Conservation (phyloP, 2,888 invertebrate species). For the Agrotis clavis region DNA sequence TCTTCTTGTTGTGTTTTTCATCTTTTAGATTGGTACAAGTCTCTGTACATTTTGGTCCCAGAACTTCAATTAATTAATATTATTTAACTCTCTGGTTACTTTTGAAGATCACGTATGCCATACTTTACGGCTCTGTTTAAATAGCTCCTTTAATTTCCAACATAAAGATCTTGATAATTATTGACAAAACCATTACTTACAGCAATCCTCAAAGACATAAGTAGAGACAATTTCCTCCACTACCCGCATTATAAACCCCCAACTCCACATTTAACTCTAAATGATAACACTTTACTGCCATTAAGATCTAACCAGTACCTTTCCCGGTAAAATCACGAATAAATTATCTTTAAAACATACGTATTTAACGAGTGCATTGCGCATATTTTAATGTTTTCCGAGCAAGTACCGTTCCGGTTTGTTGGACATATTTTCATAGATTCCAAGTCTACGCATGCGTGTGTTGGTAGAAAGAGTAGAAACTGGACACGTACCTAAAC, state of each 20-base stretch:
- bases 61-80: not conserved
- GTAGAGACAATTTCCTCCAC: constrained; percentile 8
- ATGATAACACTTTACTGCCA: constrained; percentile 41
- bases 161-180: not conserved
- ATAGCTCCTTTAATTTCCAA: not conserved
- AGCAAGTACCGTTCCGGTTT: constrained; percentile 63
- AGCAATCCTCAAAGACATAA: constrained; percentile 16
- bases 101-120: too few species aligned
- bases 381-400: constrained; percentile 57
- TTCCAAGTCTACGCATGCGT: constrained; percentile 57
- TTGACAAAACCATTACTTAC: constrained; percentile 3
- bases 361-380: constrained; percentile 43
- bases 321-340: constrained; percentile 51
- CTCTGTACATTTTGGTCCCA: not conserved
- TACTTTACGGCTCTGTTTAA: not conserved
- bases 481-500: constrained; percentile 43
- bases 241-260: constrained; percentile 11
- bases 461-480: constrained; percentile 19
- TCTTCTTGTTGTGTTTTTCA: not conserved
- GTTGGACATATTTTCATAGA: constrained; percentile 69
- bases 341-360: constrained; percentile 53
- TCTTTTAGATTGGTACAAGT: not conserved
- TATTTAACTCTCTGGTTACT: too few species aligned
- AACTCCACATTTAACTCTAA: constrained; percentile 23
- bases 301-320: constrained; percentile 28